These are phyloP conservation scores for Halcyon malimbica DNA, from an alignment of 2,113 vertebrate genomes.

Conservation along the genomic window DNA sequence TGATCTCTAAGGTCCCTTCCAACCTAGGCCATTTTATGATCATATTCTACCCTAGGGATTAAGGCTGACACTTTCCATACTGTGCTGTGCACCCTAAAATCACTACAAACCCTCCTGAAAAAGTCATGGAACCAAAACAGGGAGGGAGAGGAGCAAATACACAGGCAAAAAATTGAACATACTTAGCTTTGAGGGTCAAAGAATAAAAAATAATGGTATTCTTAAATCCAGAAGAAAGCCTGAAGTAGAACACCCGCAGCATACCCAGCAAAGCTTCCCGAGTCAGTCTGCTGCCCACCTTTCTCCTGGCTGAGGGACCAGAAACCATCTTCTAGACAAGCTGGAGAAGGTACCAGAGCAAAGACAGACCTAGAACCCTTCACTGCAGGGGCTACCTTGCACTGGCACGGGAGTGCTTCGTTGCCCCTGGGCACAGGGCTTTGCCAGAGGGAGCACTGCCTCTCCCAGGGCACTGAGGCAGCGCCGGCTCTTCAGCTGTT, in stretches of 20 bases:
- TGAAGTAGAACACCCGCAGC: neutral
- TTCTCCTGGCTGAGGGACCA: neutral
- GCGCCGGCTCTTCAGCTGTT: accelerated
- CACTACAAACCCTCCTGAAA: neutral
- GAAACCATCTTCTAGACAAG: neutral
- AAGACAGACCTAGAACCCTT: neutral
- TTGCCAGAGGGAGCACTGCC: neutral
- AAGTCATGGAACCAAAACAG: neutral
- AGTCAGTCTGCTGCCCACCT: neutral
- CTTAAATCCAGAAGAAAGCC: neutral
- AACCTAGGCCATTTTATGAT: too few relatives aligned
- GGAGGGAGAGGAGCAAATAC: neutral
- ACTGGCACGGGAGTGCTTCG: neutral
- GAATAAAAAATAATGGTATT: neutral
- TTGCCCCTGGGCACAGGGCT: neutral
- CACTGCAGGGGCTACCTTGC: neutral
- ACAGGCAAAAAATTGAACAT: neutral
- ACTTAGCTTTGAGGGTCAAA: neutral
- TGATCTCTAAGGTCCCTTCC: too few relatives aligned
- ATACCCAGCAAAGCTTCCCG: neutral
- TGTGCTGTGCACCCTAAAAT: neutral
- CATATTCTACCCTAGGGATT: neutral
- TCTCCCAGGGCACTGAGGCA: neutral
- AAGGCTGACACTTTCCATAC: neutral
- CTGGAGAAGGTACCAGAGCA: neutral